A percentile compares a stretch with the other conserved stretches of the same genome.
phyloP scores from a whole-genome alignment of 2,113 vertebrate species.

The Climacteris rufus region DNA sequence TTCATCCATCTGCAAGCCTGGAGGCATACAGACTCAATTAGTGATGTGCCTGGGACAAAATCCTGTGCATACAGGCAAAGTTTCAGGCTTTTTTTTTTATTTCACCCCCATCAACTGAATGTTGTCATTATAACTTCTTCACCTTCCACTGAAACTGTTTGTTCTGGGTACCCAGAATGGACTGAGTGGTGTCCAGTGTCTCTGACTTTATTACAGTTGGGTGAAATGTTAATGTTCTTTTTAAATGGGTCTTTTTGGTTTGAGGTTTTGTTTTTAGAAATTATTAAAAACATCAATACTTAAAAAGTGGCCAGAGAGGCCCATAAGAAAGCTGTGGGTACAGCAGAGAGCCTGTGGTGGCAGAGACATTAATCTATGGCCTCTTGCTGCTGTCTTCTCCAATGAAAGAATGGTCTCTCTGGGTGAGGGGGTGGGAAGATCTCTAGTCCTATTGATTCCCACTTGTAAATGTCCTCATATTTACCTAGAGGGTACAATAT shows the following conservation, averaged over 20 bases:
- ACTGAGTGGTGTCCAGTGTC: not conserved
- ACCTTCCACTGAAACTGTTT: not conserved
- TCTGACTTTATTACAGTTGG: not conserved
- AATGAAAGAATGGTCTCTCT: not conserved
- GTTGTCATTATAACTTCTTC: not conserved
- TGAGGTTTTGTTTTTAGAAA: not conserved
- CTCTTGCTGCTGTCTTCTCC: not conserved
- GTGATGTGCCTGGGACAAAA: not conserved
- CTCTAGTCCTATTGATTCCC: conserved; percentile 14
- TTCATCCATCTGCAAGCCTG: not conserved
- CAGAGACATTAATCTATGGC: not conserved
- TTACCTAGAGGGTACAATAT: conserved; percentile 38
- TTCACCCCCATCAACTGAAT: not conserved
- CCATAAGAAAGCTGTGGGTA: not conserved
- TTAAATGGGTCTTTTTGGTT: not conserved
- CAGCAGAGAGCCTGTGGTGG: not conserved
- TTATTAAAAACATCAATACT: not conserved
- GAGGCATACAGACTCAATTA: not conserved
- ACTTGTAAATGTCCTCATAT: conserved; percentile 56
- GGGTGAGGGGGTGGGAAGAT: conserved; percentile 11
- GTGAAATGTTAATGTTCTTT: not conserved
- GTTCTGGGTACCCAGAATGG: not conserved
- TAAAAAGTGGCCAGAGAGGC: not conserved
- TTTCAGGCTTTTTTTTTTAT: not conserved
- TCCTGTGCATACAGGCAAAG: not conserved